Conservation (phyloP, 2,113 vertebrate genomes). For the Cheirogaleus medius region DNA sequence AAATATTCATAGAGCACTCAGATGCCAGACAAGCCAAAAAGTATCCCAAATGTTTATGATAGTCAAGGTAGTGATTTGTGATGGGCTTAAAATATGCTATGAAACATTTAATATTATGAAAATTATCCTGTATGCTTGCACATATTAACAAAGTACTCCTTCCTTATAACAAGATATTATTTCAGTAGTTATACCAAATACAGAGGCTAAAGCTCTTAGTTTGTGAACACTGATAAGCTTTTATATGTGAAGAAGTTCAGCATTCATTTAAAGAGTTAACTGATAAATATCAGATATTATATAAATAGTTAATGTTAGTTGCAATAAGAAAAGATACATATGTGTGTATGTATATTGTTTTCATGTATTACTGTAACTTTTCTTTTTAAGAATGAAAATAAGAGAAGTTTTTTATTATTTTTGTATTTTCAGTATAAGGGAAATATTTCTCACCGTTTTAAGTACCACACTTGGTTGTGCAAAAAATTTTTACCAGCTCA, state of each 20-base stretch:
- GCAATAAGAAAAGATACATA: neutral
- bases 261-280: neutral
- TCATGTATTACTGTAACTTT: neutral
- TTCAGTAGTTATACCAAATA: neutral
- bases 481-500: neutral
- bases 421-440: neutral
- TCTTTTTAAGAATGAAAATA: neutral
- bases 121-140: neutral
- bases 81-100: neutral
- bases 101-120: neutral
- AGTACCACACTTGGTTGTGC: neutral
- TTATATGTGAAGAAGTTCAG: neutral
- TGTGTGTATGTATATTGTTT: neutral
- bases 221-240: neutral
- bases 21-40: neutral
- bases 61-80: neutral
- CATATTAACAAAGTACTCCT: neutral
- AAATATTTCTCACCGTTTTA: neutral
- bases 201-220: neutral
- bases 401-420: neutral
- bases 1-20: neutral
- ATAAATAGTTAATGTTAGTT: neutral
- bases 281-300: neutral
- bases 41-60: neutral
- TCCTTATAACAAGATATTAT: neutral